Evolutionary conservation across 1,140 invertebrate genomes (phyloP), one percentile per base, ranked within the genome.

Genomic region (Bombus cullumanus): DNA sequence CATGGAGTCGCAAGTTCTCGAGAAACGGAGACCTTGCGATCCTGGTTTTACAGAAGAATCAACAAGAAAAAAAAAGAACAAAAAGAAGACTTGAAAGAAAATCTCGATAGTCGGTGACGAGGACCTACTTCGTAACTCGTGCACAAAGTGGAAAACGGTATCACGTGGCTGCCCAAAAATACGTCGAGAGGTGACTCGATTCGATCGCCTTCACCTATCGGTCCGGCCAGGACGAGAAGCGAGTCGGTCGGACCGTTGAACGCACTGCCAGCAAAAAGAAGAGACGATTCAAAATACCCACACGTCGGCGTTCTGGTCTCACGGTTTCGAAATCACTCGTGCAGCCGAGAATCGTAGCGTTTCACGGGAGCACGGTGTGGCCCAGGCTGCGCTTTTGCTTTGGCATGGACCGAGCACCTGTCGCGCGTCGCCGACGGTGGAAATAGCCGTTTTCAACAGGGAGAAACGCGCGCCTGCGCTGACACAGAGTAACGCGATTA

Each of bases 231-330:
- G 89, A 90, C 76, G 59, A 87, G 73, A 72, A 39, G 81, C 86
- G 59, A 43, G 25, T 43, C 25, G 78, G 69, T 53, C 77, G 72
- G 64, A 66, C 53, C 39, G 41, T 83, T 53, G 57, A 59, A n/a
- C n/a, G 47, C 37, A 74, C 57, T 79, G 81, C 86, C 86, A 75
- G 88, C 88, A 81, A 83, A 77, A 47, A 82, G 53, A 85, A 86
- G 59, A 81, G 83, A 86, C 81, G 89, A 90, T 91, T 91, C 83
- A 91, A 91, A 91, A 91, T 91, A 90, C 87, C 76, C 57, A 68
- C 59, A 62, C 76, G 77, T 84, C 86, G 82, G 80, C 64, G 72
- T 90, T 82, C 68, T 74, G 79, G 64, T 59, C 53, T 81, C 39
- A 25, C 39, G 41, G 53, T 91, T 91, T 90, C 89, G 89, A 88